Percentiles rank a stretch among this genome's conserved stretches.
phyloP scores from a whole-genome alignment of 1,140 invertebrate species.

The Lethrus apterus region DNA sequence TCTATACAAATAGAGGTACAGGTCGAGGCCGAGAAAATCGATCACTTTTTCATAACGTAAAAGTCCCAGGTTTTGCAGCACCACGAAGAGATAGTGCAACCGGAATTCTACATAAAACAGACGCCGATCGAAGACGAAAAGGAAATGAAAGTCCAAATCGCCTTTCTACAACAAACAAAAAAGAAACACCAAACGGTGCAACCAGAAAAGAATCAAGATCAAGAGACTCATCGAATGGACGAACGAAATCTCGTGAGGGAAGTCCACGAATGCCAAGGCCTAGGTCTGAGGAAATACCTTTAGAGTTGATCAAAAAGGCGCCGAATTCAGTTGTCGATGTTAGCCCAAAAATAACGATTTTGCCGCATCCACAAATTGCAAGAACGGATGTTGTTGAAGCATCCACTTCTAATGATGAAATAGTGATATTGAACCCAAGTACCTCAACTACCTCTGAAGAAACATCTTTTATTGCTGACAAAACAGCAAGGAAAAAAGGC shows the following conservation, averaged over 20 bases:
- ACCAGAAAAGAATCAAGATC: conserved; percentile 29
- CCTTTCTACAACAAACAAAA: conserved; percentile 18
- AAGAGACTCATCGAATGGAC: conserved; percentile 35
- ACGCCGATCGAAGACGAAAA: conserved; percentile 28
- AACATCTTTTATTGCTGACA: conserved; percentile 60
- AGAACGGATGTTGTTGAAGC: conserved; percentile 23
- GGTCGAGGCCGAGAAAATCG: conserved; percentile 50
- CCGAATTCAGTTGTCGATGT: conserved; percentile 37
- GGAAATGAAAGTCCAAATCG: conserved; percentile 30
- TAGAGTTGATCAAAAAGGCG: conserved; percentile 53
- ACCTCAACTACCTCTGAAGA: conserved; percentile 53
- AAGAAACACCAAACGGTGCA: conserved; percentile 20
- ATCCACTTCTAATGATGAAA: conserved; percentile 17
- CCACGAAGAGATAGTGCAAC: conserved; percentile 48
- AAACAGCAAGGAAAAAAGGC: conserved; percentile 47
- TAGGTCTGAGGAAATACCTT: conserved; percentile 73
- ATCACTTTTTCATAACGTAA: conserved; percentile 52
- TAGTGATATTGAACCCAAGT: conserved; percentile 13
- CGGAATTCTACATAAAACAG: conserved; percentile 33
- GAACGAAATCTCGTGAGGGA: conserved; percentile 56
- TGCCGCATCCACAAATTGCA: conserved; percentile 37
- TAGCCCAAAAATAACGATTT: conserved; percentile 35
- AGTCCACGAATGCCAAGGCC: conserved; percentile 66
- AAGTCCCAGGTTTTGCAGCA: conserved; percentile 63
- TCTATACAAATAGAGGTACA: conserved; percentile 33